Evolutionary conservation across 2,113 vertebrate genomes (phyloP).

Genomic region (Ia io): DNA sequence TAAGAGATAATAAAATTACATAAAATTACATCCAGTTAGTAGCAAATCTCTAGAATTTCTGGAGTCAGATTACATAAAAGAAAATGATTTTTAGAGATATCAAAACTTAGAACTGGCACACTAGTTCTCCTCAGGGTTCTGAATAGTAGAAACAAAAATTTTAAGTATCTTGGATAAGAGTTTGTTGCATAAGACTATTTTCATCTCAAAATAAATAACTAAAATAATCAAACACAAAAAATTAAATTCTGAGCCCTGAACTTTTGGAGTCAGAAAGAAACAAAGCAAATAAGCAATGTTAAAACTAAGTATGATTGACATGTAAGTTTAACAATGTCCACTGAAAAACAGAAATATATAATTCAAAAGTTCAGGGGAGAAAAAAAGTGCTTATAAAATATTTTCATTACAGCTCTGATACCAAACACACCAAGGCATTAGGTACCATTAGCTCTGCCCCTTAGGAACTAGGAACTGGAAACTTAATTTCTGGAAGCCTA

Average conservation of each 20-base stretch:
- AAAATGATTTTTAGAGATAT: neutral
- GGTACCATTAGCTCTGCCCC: neutral
- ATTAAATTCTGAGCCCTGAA: neutral
- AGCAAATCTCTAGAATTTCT: neutral
- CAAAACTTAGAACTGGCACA: neutral
- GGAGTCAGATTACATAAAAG: neutral
- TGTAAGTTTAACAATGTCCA: neutral
- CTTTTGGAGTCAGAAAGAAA: neutral
- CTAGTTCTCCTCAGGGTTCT: neutral
- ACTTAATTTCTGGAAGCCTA: neutral
- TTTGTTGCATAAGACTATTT: neutral
- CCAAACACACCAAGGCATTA: neutral
- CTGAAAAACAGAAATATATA: neutral
- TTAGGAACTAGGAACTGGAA: neutral
- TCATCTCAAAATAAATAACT: constrained; percentile 32
- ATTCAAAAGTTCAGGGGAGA: neutral
- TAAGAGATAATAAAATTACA: neutral
- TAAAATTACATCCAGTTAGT: neutral
- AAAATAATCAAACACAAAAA: constrained; percentile 28
- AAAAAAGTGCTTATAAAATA: neutral
- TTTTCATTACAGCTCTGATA: neutral
- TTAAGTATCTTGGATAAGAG: neutral
- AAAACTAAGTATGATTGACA: neutral
- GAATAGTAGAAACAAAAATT: neutral
- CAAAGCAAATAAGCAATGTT: neutral